Base-by-base conservation (phyloP, 2,888 invertebrate genomes). In the Amorpha juglandis region DNA sequence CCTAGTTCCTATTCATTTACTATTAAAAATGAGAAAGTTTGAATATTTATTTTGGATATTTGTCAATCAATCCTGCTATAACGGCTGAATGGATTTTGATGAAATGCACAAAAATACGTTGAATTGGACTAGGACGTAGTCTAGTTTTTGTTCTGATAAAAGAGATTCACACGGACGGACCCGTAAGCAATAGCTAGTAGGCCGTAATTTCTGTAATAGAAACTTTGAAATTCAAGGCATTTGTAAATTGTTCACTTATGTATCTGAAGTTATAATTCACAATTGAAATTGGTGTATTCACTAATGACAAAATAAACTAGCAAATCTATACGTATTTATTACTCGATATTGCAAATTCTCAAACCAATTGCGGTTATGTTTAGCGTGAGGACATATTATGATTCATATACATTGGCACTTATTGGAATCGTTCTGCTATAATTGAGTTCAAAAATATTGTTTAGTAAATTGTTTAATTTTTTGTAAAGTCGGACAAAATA, bases 341-440 rank as follows among this genome's bases (percentile, higher is more conserved):
- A 12, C 21, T 12, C 11, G 27, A 6, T 1, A 8, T 51, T 51
- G 51, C 51, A 51, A 51, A 27, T 51, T 51, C 21, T 27, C 21
- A 51, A 51, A 51, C 51, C 51, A 27, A 51, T 51, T 51, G 51
- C 51, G 51, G 42, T 42, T 42, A n/a, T 21, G 51, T 51, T 14
- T 19, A 21, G 51, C 19, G 51, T 9, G 27, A 51, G 51, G 21
- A 51, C 21, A 12, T 21, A 21, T 27, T 51, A 12, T 21, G 21
- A 51, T 51, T 51, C 51, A 12, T 21, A 51, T 21, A 12, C 51
- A 9, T 11, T 21, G 12, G 12, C 19, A 21, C 9, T 51, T 21
- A 51, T 21, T 51, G 27, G 19, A 21, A 51, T 9, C 11, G 42
- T 21, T 21, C 11, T 2, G 21, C 11, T 21, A 21, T 21, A 21